phyloP scores from a whole-genome alignment of 2,113 vertebrate genomes.

The Pelmatolapia mariae region DNA sequence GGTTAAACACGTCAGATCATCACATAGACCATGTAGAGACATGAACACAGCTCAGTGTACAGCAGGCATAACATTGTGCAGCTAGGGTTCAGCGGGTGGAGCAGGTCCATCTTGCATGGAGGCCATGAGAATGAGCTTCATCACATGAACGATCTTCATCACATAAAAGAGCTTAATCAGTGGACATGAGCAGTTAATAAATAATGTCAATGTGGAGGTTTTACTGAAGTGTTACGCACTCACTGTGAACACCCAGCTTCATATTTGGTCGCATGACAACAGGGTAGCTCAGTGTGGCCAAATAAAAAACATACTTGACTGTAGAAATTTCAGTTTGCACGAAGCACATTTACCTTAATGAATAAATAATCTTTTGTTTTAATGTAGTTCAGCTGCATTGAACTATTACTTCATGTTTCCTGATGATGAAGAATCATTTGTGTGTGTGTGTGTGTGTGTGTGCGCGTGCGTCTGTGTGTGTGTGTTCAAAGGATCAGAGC shows the following conservation, averaged over 20 bases:
- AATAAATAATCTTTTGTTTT: no score
- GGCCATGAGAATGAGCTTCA: not conserved
- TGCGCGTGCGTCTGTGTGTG: not conserved
- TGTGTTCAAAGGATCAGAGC: not conserved
- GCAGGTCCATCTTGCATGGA: rapidly evolving
- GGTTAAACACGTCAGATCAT: not conserved
- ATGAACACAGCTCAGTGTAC: not conserved
- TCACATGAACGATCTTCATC: not conserved
- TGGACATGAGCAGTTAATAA: not conserved
- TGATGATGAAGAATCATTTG: not conserved
- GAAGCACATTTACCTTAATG: not conserved
- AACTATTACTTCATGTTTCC: not conserved
- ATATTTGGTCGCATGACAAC: not conserved
- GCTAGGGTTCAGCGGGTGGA: not conserved
- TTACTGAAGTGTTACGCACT: not conserved
- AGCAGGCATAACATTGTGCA: not conserved
- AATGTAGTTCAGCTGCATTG: not conserved
- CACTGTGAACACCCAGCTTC: not conserved
- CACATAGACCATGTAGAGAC: no score
- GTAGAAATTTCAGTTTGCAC: not conserved
- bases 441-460: no score
- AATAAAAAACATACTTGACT: not conserved
- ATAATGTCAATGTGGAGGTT: not conserved
- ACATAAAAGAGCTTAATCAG: not conserved
- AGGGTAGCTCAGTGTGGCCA: not conserved